A percentile compares a stretch with the other conserved stretches of the same genome.
Evolutionary conservation across 1,140 invertebrate species (phyloP).

Genomic region (Zaprionus davidi): DNA sequence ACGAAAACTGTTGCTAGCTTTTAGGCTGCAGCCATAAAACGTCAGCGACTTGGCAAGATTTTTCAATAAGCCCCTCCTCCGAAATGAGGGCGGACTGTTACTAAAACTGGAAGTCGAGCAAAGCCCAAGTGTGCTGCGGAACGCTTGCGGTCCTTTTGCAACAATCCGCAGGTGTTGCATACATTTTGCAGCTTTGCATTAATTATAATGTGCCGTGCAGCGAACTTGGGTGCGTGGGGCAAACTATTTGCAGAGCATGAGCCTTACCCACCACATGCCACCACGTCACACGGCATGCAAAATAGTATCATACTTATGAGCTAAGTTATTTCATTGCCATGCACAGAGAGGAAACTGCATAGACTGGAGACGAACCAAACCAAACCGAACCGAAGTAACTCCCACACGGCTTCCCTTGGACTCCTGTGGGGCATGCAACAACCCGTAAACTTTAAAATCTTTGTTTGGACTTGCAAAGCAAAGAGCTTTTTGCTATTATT

Average conservation of each 20-base stretch:
- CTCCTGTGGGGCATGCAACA: constrained; percentile 52
- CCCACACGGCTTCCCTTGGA: background rate
- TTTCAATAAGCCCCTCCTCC: constrained; percentile 44
- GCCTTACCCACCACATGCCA: constrained; percentile 44
- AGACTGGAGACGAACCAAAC: constrained; percentile 37
- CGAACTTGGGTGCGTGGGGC: constrained; percentile 32
- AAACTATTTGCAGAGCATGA: constrained; percentile 74
- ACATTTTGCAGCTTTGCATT: constrained; percentile 84
- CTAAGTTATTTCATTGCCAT: constrained; percentile 77
- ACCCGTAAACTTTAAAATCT: constrained; percentile 79
- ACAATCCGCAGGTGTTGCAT: constrained; percentile 84
- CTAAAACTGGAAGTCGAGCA: background rate
- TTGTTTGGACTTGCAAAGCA: constrained; percentile 71
- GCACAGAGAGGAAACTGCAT: constrained; percentile 65
- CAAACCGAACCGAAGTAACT: background rate
- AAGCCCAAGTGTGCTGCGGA: constrained; percentile 13
- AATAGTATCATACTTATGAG: constrained; percentile 76
- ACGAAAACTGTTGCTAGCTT: constrained; percentile 29
- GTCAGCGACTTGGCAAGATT: constrained; percentile 67
- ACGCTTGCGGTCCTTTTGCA: constrained; percentile 82
- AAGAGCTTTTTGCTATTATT: constrained; percentile 75
- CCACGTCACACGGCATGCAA: constrained; percentile 37
- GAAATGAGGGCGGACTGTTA: background rate
- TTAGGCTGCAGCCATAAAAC: constrained; percentile 70
- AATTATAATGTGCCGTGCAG: constrained; percentile 75